Evolutionary conservation across 2,888 invertebrate genomes (phyloP), one percentile per base, ranked within the genome.

Genomic region (Eristalis tenax): DNA sequence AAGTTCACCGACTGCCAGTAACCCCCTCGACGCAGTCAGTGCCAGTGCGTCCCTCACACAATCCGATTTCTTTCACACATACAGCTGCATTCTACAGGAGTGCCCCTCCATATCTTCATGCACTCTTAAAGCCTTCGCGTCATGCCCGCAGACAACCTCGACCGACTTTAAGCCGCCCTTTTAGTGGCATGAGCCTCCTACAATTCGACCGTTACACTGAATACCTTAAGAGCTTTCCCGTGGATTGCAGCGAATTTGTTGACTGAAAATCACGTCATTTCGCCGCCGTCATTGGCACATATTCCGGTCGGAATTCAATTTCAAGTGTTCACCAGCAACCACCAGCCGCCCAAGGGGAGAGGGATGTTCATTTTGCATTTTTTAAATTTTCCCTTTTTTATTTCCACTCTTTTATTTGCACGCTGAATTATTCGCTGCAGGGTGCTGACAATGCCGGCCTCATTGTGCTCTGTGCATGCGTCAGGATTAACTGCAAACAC

Each of bases 301-400:
- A 76, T 40, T 70, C 15, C 22, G 13, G 22, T n/a, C 38, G 38
- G 43, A n/a, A 66, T 70, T 59, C 32, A 57, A 63, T 18, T 18
- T 18, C 50, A 28, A 38, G 68, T 64, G 26, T 23, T n/a, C 40
- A 50, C 18, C 18, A 50, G 50, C 32, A 22, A 35, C 56, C 57
- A 26, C 69, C 76, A 77, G 81, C 68, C 57, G 71, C 63, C 69
- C 68, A 50, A 40, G 81, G 76, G 76, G 76, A 73, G 80, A 65
- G 76, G 57, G 35, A 64, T 77, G 77, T 80, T 64, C 81, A 77
- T 81, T 85, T 73, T 63, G 43, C 66, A 68, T 75, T 66, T 84
- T 56, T 81, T 81, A 6, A n/a, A 2, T n/a, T 50, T 50, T 50
- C n/a, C 5, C n/a, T n/a, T 18, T 18, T 15, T 13, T 15, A n/a